Evolutionary conservation across 2,797 vertebrate genomes (phyloP), one percentile per base, ranked within the genome.

Genomic region (Meda fulgida): DNA sequence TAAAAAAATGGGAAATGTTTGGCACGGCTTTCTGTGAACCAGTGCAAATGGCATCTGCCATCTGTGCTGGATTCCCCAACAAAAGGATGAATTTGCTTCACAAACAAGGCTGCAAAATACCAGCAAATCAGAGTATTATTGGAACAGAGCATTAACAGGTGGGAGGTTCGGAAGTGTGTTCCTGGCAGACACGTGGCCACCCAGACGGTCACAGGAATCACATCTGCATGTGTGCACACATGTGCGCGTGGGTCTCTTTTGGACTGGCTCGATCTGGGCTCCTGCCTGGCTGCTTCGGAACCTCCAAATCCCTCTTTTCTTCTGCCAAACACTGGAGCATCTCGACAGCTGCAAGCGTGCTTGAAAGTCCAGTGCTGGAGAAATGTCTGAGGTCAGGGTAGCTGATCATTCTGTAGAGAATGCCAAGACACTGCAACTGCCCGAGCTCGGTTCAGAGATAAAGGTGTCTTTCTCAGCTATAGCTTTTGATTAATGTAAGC

Each of bases 281-380:
- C 75, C 21, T 70, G 65, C 5, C 51, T 84, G 51, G 19, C 65
- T 60, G 66, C 65, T 43, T 71, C 51, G 16, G 51, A 63, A 43
- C 10, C 14, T 70, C 26, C 38, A 60, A 58, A 71, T 78, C 51
- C 75, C 51, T 69, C 19, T 60, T 40, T 70, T 78, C 75, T 83
- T 26, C 26, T 84, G 75, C 73, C 83, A 84, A 84, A 84, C 73
- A 46, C 38, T 70, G 60, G 10, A 65, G 60, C 58, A 76, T 40
- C 81, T 26, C 23, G 34, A 76, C 81, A 83, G 81, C 43, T 83
- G 72, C 60, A 53, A 72, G 60, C 43, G 2, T 36, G 75, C 21
- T 0, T 38, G 34, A 83, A 76, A 83, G 60, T 63, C 72, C 72
- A 83, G 60, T 26, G 60, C 43, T 67, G 26, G 31, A 55, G 46